phyloP scores from a whole-genome alignment of 2,113 vertebrate genomes.

The Pollachius pollachius region DNA sequence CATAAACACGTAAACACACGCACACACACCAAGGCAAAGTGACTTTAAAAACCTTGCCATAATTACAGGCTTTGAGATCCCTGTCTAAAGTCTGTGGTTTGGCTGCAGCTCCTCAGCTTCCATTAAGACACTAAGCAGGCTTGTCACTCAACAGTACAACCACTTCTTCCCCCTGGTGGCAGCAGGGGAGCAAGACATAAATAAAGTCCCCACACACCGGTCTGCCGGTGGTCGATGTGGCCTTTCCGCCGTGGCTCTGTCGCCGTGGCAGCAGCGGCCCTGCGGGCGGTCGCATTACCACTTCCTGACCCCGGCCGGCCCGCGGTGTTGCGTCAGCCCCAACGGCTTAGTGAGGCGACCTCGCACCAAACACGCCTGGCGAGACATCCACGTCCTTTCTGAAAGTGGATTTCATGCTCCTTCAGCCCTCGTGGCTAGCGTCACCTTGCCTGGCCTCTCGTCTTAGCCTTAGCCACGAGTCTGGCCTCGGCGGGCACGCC shows the following conservation, averaged over 20 bases:
- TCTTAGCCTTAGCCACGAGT: constrained; percentile 18
- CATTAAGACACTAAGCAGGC: constrained; percentile 69
- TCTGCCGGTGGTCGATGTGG: too few species aligned
- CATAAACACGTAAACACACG: constrained; percentile 23
- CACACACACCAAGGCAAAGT: constrained; percentile 14
- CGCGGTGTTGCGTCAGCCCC: background rate
- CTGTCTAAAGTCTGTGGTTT: constrained; percentile 68
- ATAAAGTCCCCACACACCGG: constrained; percentile 17
- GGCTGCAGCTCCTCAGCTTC: constrained; percentile 61
- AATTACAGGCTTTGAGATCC: constrained; percentile 67
- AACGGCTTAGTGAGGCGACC: too few species aligned
- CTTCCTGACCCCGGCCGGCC: background rate
- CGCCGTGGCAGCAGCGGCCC: background rate
- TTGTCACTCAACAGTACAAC: constrained; percentile 65
- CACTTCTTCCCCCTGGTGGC: constrained; percentile 56
- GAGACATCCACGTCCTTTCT: constrained; percentile 11
- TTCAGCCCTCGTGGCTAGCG: constrained; percentile 27
- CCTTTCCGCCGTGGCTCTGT: too few species aligned
- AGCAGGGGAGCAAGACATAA: constrained; percentile 58
- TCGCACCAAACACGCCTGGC: background rate
- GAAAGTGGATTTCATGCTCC: constrained; percentile 20
- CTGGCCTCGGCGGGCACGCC: constrained; percentile 35
- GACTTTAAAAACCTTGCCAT: constrained; percentile 57
- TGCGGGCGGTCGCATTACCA: background rate
- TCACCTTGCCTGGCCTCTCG: constrained; percentile 39